phyloP scores from a whole-genome alignment of 2,888 invertebrate genomes.

The Cerceris rybyensis region DNA sequence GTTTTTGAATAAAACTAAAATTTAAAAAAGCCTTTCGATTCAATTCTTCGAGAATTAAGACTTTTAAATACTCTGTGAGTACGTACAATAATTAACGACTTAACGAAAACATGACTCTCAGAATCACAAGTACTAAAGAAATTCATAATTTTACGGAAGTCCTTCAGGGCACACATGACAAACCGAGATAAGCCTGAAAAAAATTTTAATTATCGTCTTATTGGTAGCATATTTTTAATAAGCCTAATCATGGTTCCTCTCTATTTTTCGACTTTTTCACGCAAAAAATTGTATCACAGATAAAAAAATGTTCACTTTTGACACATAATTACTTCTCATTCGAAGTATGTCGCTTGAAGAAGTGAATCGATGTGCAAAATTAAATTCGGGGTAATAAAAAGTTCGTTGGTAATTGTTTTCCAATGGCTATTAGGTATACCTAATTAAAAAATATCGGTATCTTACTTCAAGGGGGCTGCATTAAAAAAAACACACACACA shows the following conservation, averaged over 20 bases:
- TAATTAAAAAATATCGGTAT: conserved; percentile 54
- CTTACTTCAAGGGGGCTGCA: conserved; percentile 38
- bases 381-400: conserved; percentile 47
- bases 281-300: conserved; percentile 63
- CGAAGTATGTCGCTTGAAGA: conserved; percentile 58
- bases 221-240: conserved; percentile 24
- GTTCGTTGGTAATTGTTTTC: conserved; percentile 54
- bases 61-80: conserved; percentile 11
- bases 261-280: conserved; percentile 24
- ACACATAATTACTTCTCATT: conserved; percentile 34
- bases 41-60: conserved; percentile 64
- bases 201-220: not conserved
- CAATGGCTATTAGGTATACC: conserved; percentile 44
- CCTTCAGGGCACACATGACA: not conserved
- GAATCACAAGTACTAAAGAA: conserved; percentile 24
- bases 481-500: conserved; percentile 36
- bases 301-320: conserved; percentile 40
- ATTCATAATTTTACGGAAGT: conserved; percentile 22
- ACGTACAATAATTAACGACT: conserved; percentile 20
- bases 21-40: conserved; percentile 61
- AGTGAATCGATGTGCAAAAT: conserved; percentile 66
- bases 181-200: not conserved
- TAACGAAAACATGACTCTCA: conserved; percentile 20
- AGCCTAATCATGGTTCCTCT: conserved; percentile 30
- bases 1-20: conserved; percentile 24